Evolutionary conservation across 2,113 vertebrate species (phyloP), one percentile per base, ranked within the genome.

Genomic region (Atlantisia rogersi): DNA sequence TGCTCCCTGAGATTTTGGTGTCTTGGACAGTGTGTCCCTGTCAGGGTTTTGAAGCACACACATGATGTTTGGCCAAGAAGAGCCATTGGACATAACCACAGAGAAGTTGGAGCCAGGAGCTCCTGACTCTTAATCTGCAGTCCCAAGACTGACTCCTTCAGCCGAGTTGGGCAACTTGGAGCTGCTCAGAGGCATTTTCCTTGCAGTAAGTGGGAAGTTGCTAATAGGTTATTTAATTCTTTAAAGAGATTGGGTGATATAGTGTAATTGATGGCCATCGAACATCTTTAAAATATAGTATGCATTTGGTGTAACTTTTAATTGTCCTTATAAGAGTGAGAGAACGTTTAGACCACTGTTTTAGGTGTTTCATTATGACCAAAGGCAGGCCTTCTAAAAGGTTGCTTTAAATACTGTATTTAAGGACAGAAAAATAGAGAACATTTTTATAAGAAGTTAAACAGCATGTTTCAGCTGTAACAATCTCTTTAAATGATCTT

Each of bases 401-500:
- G 21, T 76, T 80, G 42, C 32, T 82, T 92, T 71, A 79, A 90
- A 64, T 89, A 59, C n/a, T 71, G 40, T 39, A 67, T 74, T 93
- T 89, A 93, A 85, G 89, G 65, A 71, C 10, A 71, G 85, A 85
- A 90, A 96, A 97, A 71, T 86, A 88, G 62, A 92, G 91, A 94
- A 75, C 19, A 26, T 55, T 91, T 90, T 95, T 94, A 91, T 90
- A 96, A 97, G 86, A 96, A 92, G 94, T 97, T 97, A 97, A 97
- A 94, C 94, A 97, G 97, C 92, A 95, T 92, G 92, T 95, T 97
- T 97, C 95, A 91, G 92, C 90, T 91, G 88, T 91, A 95, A 97
- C 95, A 95, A 88, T 97, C 91, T 96, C 94, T 98, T 97, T 97
- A 97, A 97, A 97, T 96, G 95, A 97, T 97, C 96, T 94, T 90